A percentile compares a stretch with the other conserved stretches of the same genome.
Evolutionary conservation across 2,113 vertebrate genomes (phyloP).

Genomic region (Polyodon spathula): DNA sequence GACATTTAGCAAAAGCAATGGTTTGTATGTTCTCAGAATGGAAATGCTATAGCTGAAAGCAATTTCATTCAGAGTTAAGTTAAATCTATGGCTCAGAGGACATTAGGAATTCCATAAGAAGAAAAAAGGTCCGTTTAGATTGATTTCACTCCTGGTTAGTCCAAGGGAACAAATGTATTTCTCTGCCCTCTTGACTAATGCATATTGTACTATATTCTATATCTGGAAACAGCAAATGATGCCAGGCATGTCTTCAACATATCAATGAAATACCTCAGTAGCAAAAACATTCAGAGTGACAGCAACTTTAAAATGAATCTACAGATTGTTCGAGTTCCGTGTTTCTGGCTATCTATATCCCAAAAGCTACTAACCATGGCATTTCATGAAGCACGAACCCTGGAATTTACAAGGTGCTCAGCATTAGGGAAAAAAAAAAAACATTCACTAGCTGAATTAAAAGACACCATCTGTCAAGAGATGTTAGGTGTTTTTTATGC

Average conservation of each 20-base stretch:
- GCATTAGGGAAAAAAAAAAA: too few relatives aligned
- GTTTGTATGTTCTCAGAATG: background rate
- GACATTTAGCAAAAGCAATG: background rate
- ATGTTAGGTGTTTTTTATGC: too few relatives aligned
- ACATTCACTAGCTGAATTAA: too few relatives aligned
- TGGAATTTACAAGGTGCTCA: too few relatives aligned
- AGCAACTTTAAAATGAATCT: too few relatives aligned
- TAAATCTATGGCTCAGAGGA: background rate
- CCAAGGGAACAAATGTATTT: background rate
- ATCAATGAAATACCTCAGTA: background rate
- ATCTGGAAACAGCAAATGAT: background rate
- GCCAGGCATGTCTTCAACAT: background rate
- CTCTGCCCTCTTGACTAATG: background rate
- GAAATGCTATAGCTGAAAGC: constrained; percentile 1
- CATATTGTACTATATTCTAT: background rate
- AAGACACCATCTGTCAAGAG: too few relatives aligned
- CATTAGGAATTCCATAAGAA: background rate
- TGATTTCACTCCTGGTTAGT: constrained; percentile 3
- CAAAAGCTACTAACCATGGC: too few relatives aligned
- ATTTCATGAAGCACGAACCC: too few relatives aligned
- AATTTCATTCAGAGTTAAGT: constrained; percentile 4
- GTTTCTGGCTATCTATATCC: too few relatives aligned
- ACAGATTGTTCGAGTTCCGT: too few relatives aligned
- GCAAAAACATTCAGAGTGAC: too few relatives aligned
- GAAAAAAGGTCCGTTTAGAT: background rate